A percentile compares a stretch with the other conserved stretches of the same genome.
Evolutionary conservation across 2,113 vertebrate species (phyloP).

Genomic region (Nyctereutes procyonoides): DNA sequence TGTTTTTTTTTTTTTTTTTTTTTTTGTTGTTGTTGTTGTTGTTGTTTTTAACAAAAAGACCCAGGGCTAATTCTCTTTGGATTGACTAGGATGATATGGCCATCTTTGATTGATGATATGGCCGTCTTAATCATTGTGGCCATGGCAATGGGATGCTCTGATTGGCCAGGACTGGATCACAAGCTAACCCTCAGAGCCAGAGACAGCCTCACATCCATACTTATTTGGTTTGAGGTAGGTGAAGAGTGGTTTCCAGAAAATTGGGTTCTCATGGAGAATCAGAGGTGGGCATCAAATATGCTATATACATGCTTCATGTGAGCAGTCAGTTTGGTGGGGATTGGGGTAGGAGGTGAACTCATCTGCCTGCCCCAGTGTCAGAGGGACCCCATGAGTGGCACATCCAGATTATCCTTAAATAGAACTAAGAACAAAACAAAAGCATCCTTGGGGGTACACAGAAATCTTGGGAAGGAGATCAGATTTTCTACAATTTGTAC

Average conservation of each 20-base stretch:
- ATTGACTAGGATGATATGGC: not conserved
- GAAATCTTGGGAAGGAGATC: not conserved
- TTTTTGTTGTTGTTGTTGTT: too few species aligned
- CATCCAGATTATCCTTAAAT: not conserved
- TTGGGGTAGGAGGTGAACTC: not conserved
- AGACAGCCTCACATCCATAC: rapidly evolving
- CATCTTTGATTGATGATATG: not conserved
- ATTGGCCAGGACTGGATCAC: not conserved
- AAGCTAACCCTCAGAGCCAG: not conserved
- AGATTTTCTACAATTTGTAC: not conserved
- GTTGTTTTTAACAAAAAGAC: not conserved
- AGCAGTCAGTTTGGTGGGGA: not conserved
- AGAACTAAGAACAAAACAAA: not conserved
- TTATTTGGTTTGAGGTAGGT: not conserved
- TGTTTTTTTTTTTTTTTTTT: too few species aligned
- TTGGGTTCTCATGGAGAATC: not conserved
- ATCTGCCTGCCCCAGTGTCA: not conserved
- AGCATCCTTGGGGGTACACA: not conserved
- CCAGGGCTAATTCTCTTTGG: not conserved
- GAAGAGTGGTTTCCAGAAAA: not conserved
- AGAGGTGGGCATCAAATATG: not conserved
- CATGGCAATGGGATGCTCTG: not conserved
- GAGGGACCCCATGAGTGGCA: too few species aligned
- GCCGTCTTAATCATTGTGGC: not conserved
- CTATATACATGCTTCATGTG: rapidly evolving